phyloP scores from a whole-genome alignment of 2,888 invertebrate species.

The Scelioninae gen. 2 region DNA sequence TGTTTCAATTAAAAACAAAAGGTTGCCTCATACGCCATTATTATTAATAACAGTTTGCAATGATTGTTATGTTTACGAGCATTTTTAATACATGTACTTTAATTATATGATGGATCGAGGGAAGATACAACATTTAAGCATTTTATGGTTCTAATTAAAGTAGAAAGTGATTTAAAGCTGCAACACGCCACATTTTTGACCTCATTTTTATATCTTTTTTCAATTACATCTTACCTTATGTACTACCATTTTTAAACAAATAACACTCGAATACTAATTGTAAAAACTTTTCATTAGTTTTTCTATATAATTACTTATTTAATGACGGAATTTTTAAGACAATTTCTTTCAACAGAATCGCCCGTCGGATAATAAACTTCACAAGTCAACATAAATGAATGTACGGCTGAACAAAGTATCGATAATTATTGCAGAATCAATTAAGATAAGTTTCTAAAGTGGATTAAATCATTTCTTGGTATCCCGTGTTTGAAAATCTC shows the following conservation, averaged over 20 bases:
- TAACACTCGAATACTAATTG: conserved; percentile 45
- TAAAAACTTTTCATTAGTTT: conserved; percentile 47
- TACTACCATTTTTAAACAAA: conserved; percentile 43
- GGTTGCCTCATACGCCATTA: conserved; percentile 45
- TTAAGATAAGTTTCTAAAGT: conserved; percentile 13
- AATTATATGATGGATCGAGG: conserved; percentile 56
- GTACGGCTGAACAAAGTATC: too few species aligned
- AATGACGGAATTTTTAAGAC: conserved; percentile 27
- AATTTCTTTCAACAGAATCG: conserved; percentile 15
- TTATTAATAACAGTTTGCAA: conserved; percentile 54
- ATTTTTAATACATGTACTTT: conserved; percentile 56
- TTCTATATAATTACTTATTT: conserved; percentile 41
- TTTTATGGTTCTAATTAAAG: conserved; percentile 60
- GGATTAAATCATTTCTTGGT: not conserved
- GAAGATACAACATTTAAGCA: conserved; percentile 53
- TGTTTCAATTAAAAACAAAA: conserved; percentile 56
- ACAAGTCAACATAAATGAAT: conserved; percentile 17
- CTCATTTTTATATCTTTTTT: conserved; percentile 44
- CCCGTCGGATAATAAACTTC: conserved; percentile 20
- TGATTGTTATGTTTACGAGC: conserved; percentile 58
- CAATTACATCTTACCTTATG: conserved; percentile 40
- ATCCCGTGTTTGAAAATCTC: too few species aligned
- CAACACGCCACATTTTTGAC: conserved; percentile 52
- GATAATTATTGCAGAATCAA: too few species aligned
- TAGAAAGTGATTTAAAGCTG: conserved; percentile 57